These are phyloP conservation scores for Psittacula derbiana DNA, from an alignment of 2,797 vertebrate species.

Conservation along the genomic window DNA sequence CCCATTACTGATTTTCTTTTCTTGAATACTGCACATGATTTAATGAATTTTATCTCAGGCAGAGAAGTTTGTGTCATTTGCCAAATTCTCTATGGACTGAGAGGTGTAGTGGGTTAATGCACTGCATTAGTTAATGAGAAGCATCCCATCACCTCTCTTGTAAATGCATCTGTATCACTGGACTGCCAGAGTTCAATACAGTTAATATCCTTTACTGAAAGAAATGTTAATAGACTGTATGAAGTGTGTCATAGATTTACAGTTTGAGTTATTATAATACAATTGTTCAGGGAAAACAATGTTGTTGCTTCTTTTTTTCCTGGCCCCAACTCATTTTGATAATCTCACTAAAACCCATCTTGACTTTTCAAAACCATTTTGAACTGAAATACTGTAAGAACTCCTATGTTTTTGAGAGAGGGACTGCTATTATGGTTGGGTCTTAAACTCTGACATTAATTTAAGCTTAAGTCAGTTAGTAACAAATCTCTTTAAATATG, in stretches of 20 bases:
- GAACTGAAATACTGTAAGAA: neutral
- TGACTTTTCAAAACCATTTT: neutral
- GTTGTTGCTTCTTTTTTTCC: neutral
- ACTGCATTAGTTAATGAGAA: neutral
- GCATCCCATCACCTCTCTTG: neutral
- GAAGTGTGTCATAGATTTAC: neutral
- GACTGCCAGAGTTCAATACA: neutral
- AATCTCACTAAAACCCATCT: neutral
- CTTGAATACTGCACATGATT: neutral
- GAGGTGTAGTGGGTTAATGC: neutral
- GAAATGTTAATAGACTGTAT: neutral
- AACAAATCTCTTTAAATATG: neutral
- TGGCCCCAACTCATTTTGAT: neutral
- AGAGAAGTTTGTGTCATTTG: neutral
- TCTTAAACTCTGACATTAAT: neutral
- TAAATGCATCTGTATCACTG: neutral
- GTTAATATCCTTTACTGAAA: neutral
- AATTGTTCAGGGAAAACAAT: neutral
- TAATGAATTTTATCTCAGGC: neutral
- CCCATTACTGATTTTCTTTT: neutral
- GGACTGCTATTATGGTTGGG: neutral
- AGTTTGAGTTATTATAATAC: neutral
- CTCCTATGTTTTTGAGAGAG: fast-evolving
- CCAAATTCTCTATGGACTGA: neutral
- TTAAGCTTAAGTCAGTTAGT: neutral